Base-by-base conservation (phyloP, 2,888 invertebrate species). In the Heliconius hortense region DNA sequence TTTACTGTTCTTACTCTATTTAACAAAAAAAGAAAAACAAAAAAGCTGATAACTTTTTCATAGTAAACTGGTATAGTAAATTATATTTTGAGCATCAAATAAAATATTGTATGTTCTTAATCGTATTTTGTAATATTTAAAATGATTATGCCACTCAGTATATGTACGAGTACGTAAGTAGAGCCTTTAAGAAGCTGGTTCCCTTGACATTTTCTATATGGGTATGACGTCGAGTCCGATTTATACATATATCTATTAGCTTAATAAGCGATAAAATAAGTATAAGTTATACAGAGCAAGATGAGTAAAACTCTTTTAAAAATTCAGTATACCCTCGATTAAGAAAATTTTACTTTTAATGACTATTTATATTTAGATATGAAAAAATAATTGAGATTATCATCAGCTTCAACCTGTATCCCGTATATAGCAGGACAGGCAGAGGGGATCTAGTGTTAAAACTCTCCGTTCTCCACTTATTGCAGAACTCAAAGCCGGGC, bases 171-270 rank as follows among this genome's bases (percentile, higher is more conserved):
- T n/a, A n/a, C n/a, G 11, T n/a, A 53, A 56, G 56, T 56, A 56
- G 39, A 66, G 56, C 31, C 56, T 56, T 15, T 56, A 69, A 68
- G 35, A 68, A 56, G 69, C 69, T 69, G 69, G 70, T 73, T 66
- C 59, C 76, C 76, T 76, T 76, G 76, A 76, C 76, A 73, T 73
- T 76, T 73, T 64, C 59, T 73, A 66, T 69, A 69, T 69, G 56
- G 73, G n/a, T 60, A 76, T 70, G 70, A 48, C 24, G 35, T 43
- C 70, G 56, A 59, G 28, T 68, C n/a, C 28, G 3, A 69, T 53
- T 69, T 21, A 31, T 18, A 56, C 56, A 56, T 56, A 10, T 39
- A 35, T 56, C 31, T 68, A 24, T 13, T 31, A 24, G 24, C 3
- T 13, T 66, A 39, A 39, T 13, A 43, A 66, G 8, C 26, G 7